Evolutionary conservation across 2,797 vertebrate genomes (phyloP), one percentile per base, ranked within the genome.

Genomic region (Gila robusta): DNA sequence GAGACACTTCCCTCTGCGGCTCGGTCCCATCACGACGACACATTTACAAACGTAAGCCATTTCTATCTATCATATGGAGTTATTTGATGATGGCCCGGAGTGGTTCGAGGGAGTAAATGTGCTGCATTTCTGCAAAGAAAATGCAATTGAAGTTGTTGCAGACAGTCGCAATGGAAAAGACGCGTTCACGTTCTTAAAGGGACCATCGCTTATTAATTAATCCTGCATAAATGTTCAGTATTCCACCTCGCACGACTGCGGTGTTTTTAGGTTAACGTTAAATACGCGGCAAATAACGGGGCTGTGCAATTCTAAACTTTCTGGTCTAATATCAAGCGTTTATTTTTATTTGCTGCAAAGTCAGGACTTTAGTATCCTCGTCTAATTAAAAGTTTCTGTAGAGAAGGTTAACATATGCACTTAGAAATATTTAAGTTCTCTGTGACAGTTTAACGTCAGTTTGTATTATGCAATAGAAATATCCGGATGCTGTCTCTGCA

Each of bases 161-260:
- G 85, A 77, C 82, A 82, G 87, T 84, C 79, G 87, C 82, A 86
- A 62, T 84, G 76, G 56, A 88, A 86, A 86, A 81, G 78, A 84
- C 79, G 79, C 83, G 83, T 78, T 85, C 82, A 87, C 69, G 85
- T n/a, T 81, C 78, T 89, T 89, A 87, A 89, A 89, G 88, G 79
- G 79, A 39, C 64, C 64, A 82, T 72, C 37, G 39, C 67, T 19
- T 79, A 79, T 69, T 62, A 66, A 81, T 59, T 52, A 71, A 21
- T 81, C 37, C 69, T 76, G 73, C 54, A 70, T 49, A 77, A 80
- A 80, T 69, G 28, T 49, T 72, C 3, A 6, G 26, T 41, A 14
- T 79, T 6, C 23, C 32, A 23, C 19, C 35, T n/a, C 16, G 54
- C 77, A 67, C 26, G 41, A 44, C 41, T 54, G 56, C 35, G 37